These are phyloP conservation scores for Drosophila equinoxialis DNA, from an alignment of 1,140 invertebrate genomes.

Conservation along the genomic window DNA sequence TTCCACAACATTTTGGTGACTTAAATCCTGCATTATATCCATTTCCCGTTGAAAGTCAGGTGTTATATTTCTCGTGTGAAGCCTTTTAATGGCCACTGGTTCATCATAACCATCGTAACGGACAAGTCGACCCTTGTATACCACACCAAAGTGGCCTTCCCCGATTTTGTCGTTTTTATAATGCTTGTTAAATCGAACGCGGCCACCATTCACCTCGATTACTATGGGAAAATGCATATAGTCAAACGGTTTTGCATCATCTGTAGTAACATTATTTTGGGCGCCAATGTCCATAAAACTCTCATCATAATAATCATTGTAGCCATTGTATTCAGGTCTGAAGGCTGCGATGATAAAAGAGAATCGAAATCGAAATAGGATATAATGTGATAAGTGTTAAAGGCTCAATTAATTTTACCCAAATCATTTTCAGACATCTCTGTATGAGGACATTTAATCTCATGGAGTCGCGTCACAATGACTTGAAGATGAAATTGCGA, in stretches of 20 bases:
- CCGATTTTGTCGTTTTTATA: slow-evolving; percentile 57
- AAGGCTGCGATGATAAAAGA: not conserved
- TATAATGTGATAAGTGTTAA: too few species aligned
- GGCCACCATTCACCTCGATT: not conserved
- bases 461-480: slow-evolving; percentile 68
- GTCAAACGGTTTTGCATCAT: not conserved
- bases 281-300: not conserved
- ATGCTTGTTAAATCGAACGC: not conserved
- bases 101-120: slow-evolving; percentile 48
- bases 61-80: slow-evolving; percentile 84
- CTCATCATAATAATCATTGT: not conserved
- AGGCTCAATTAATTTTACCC: not conserved
- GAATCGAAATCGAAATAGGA: too few species aligned
- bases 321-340: not conserved
- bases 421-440: not conserved
- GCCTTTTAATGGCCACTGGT: slow-evolving; percentile 89
- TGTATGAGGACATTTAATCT: slow-evolving; percentile 27
- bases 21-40: slow-evolving; percentile 90
- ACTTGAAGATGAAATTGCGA: slow-evolving; percentile 88
- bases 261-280: not conserved
- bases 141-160: slow-evolving; percentile 72
- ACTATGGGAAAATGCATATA: not conserved
- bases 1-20: slow-evolving; percentile 94
- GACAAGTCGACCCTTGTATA: slow-evolving; percentile 61
- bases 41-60: slow-evolving; percentile 89